Base-by-base conservation (phyloP, 92 coral and sea anemone species). In the Actinernus sp. region DNA sequence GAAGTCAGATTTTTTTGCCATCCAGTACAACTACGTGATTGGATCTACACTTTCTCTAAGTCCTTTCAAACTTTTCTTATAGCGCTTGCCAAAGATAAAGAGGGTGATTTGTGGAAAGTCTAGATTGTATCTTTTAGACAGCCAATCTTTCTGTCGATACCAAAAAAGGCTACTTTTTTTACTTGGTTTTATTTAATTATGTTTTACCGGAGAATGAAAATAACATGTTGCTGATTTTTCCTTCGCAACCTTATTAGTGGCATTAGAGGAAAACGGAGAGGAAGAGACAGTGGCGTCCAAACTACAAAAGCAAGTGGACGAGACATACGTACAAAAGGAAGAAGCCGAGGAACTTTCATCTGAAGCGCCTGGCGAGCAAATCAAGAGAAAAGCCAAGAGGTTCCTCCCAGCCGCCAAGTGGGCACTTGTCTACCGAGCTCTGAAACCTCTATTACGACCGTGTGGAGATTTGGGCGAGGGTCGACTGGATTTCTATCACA, bases 401-500 rank as follows among this genome's bases (percentile, higher is more conserved):
- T 84, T 92, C 30, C 58, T 94, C 17, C 88, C 98, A 30, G 98
- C 98, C 22, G 98, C 90, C 33, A 94, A 94, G 61, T 94, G 97
- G 98, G 98, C 98, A 52, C 55, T 87, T 66, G 98, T 94, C 58
- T 94, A 91, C 70, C 98, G 98, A 2, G 98, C 98, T 8, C 78
- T 94, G 62, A 94, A 94, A 54, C 98, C 98, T 3, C 85, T 94
- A n/a, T 82, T 94, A 17, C 86, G 98, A 24, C 98, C 98, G 76
- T 94, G 98, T 33, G 98, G 98, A 27, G 98, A 94, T 77, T 79
- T 94, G 88, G 98, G 98, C 49, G 98, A 94, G 77, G 98, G 98
- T 14, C 70, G 98, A 10, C 74, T 94, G 56, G 98, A 94, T 61
- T 94, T 94, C 46, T 94, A 94, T 59, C 98, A 94, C 87, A 76